Conservation (phyloP, 2,888 invertebrate species). For the Pseudococcus jackbeardsleyi region DNA sequence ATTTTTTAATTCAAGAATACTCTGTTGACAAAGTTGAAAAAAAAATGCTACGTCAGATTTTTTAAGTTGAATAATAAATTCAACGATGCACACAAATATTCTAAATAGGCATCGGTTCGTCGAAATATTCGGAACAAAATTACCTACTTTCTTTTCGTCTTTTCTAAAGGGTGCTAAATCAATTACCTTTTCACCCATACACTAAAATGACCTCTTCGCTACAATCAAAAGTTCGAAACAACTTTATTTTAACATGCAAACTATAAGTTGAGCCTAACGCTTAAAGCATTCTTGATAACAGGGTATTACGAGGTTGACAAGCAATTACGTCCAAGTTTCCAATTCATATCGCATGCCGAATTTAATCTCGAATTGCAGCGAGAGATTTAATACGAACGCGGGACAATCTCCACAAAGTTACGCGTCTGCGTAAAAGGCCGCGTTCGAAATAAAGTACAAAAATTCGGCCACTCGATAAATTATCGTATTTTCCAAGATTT, state of each 20-base stretch:
- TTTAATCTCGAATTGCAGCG: neutral
- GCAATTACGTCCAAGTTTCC: neutral
- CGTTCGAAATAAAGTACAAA: neutral
- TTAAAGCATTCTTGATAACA: neutral
- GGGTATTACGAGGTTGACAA: slow-evolving; percentile 4
- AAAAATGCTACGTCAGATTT: no score
- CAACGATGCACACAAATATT: no score
- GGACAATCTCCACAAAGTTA: neutral
- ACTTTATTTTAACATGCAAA: neutral
- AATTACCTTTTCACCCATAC: neutral
- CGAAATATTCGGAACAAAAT: no score
- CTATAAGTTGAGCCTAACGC: neutral
- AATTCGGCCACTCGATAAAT: slow-evolving; percentile 14
- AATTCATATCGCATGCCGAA: neutral
- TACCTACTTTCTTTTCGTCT: no score
- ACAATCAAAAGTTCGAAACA: neutral
- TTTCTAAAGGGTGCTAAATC: neutral
- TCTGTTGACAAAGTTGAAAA: no score
- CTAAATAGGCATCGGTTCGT: no score
- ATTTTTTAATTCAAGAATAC: no score
- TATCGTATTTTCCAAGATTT: slow-evolving; percentile 29
- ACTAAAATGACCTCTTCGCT: neutral
- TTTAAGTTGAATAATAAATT: no score
- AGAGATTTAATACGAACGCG: neutral
- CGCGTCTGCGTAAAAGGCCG: neutral